phyloP scores from a whole-genome alignment of 2,888 invertebrate genomes.

The Amiota communis region DNA sequence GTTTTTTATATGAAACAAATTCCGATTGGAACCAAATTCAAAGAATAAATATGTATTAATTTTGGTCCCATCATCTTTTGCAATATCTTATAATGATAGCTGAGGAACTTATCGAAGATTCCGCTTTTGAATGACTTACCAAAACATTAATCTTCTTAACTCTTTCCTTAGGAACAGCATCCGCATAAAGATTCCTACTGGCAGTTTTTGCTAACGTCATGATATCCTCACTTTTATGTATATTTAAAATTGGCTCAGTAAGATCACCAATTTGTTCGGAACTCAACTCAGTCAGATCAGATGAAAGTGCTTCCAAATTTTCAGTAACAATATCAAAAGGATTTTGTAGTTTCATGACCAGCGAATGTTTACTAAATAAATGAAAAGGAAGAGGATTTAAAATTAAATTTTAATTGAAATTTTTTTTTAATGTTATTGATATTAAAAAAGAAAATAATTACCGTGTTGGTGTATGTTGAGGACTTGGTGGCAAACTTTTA shows the following conservation, averaged over 20 bases:
- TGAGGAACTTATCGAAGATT: too few relatives aligned
- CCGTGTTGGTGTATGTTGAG: conserved; percentile 82
- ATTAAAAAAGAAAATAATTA: conserved; percentile 42
- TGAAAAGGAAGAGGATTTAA: background rate
- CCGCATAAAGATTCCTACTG: conserved; percentile 86
- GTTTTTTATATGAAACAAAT: too few relatives aligned
- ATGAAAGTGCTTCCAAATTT: conserved; percentile 66
- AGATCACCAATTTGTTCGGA: conserved; percentile 67
- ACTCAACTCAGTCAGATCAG: conserved; percentile 57
- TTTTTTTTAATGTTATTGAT: background rate
- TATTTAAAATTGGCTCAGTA: conserved; percentile 68
- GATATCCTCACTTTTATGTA: conserved; percentile 80
- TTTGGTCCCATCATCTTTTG: too few relatives aligned
- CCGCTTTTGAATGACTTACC: conserved; percentile 76
- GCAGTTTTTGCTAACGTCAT: conserved; percentile 92
- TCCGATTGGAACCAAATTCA: too few relatives aligned
- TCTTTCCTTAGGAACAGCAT: conserved; percentile 80
- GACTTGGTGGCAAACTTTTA: conserved; percentile 83
- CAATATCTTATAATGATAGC: too few relatives aligned
- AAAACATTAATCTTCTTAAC: conserved; percentile 87
- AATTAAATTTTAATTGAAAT: too few relatives aligned
- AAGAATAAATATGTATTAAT: too few relatives aligned
- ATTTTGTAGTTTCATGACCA: conserved; percentile 75
- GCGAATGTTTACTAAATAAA: conserved; percentile 77
- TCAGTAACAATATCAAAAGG: conserved; percentile 75